Evolutionary conservation across 2,888 invertebrate genomes (phyloP), one percentile per base, ranked within the genome.

Genomic region (Perdita meconis): DNA sequence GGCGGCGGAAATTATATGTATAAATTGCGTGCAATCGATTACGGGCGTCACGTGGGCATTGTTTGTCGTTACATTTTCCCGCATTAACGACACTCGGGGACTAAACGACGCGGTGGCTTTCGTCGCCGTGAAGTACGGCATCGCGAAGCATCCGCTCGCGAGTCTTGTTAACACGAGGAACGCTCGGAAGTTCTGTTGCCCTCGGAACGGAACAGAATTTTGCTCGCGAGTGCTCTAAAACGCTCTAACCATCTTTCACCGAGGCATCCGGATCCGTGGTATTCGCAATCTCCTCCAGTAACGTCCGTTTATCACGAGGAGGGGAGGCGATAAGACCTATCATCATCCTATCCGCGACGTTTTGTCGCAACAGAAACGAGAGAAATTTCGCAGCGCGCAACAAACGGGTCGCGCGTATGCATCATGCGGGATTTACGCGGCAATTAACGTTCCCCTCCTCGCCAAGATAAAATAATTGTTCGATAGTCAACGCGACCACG

Each of bases 401-500:
- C 22, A 13, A 10, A 30, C 19, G 26, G 16, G 4, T 30, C n/a
- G 42, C 26, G 12, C 56, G 47, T 59, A 34, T 36, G 70, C 47
- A 53, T 38, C 36, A 30, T 16, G 55, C 4, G 19, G 24, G 22
- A 61, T 71, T 65, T 61, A 51, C 50, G 57, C 51, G 51, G 50
- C 65, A 65, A 75, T 75, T 76, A 76, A 71, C 66, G 71, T 61
- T 71, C 66, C 22, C 55, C 55, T n/a, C 40, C 13, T 40, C 38
- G 10, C 64, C 12, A 42, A 63, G 65, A 78, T 78, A 70, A 61
- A 65, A 78, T 66, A 75, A 69, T 76, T 51, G 65, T 26, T 56
- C 61, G 65, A 75, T 66, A 66, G 68, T 40, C 38, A 60, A 10
- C 57, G 51, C 12, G 47, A 36, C 12, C 36, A 22, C 60, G 66